A percentile compares a stretch with the other conserved stretches of the same genome.
Conservation (phyloP, 1,140 invertebrate species). For the Anastrepha ludens region DNA sequence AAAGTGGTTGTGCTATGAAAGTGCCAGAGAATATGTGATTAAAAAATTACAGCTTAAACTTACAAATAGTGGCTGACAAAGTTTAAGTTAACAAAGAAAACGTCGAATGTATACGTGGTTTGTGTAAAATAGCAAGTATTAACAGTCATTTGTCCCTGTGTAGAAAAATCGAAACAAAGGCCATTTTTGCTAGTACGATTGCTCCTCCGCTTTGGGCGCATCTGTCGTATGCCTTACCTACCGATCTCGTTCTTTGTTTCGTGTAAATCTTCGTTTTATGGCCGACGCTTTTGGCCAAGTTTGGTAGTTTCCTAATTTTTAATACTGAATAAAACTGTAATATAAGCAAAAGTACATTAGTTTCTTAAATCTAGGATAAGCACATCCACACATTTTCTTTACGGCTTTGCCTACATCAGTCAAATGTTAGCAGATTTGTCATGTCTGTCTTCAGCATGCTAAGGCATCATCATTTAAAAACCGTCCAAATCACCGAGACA, state of each 20-base stretch:
- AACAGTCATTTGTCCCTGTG: not conserved
- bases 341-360: not conserved
- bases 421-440: conserved; percentile 5
- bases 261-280: conserved; percentile 44
- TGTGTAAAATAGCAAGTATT: not conserved
- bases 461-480: conserved; percentile 24
- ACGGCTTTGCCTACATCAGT: not conserved
- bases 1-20: conserved; percentile 36
- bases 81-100: not conserved
- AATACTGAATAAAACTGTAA: not conserved
- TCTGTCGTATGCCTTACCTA: conserved; percentile 33
- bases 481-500: conserved; percentile 23
- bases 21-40: not conserved
- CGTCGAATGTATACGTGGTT: not conserved
- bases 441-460: conserved; percentile 1
- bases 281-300: conserved; percentile 29
- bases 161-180: conserved; percentile 47
- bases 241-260: conserved; percentile 38
- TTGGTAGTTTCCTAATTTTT: conserved; percentile 16
- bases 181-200: not conserved
- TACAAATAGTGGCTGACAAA: not conserved
- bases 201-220: conserved; percentile 15
- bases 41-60: not conserved
- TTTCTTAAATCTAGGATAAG: not conserved
- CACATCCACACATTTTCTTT: not conserved